Percentiles rank a stretch among this genome's conserved stretches.
These are phyloP conservation scores for Leptoteleia sp. DNA, from an alignment of 1,140 invertebrate genomes.

Conservation along the genomic window DNA sequence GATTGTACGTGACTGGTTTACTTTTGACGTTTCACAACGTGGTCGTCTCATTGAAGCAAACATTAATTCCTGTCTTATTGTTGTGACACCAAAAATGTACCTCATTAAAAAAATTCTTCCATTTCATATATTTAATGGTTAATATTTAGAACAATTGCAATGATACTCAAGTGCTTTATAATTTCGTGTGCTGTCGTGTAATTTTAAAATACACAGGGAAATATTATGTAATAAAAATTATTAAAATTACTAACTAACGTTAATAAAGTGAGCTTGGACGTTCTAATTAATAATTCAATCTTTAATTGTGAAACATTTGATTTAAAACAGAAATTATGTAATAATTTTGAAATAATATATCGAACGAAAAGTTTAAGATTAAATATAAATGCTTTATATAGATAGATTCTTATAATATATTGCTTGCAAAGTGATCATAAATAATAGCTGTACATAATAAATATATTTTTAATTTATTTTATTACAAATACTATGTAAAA, in stretches of 20 bases:
- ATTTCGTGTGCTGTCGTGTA: conserved; percentile 20
- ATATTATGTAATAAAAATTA: conserved; percentile 30
- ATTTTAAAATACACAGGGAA: conserved; percentile 21
- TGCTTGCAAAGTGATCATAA: too few species aligned
- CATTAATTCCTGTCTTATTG: conserved; percentile 23
- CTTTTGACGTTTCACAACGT: conserved; percentile 38
- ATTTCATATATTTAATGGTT: conserved; percentile 17
- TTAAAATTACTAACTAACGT: too few species aligned
- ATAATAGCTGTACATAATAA: too few species aligned
- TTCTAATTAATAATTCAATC: too few species aligned
- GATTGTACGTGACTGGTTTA: conserved; percentile 29
- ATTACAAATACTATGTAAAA: conserved; percentile 3
- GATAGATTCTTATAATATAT: too few species aligned
- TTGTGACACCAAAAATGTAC: conserved; percentile 25
- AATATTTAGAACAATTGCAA: conserved; percentile 24
- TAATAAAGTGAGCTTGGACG: too few species aligned
- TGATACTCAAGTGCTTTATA: conserved; percentile 23
- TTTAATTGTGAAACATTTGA: too few species aligned
- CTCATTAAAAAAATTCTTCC: conserved; percentile 34
- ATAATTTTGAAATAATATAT: too few species aligned
- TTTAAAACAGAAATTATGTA: too few species aligned
- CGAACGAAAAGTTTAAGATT: too few species aligned
- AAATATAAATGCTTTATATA: too few species aligned
- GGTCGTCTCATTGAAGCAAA: conserved; percentile 15
- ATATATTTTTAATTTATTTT: conserved; percentile 7